Percentiles rank a stretch among this genome's conserved stretches.
Conservation (phyloP, 1,140 invertebrate species). For the Scylla paramamosain region DNA sequence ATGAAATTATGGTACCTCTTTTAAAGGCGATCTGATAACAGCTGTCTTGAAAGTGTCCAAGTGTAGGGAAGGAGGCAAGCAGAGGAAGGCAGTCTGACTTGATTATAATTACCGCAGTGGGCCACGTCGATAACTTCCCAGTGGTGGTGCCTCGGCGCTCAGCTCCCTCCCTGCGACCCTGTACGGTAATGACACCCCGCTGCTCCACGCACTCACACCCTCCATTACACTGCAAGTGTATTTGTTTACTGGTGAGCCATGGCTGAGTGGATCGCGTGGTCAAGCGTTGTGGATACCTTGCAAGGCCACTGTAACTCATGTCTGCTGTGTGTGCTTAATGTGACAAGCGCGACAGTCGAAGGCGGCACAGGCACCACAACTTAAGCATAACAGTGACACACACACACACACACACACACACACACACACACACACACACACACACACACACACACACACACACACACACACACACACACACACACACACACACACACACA, state of each 20-base stretch:
- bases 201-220: not conserved
- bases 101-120: too few relatives aligned
- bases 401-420: too few relatives aligned
- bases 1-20: too few relatives aligned
- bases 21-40: too few relatives aligned
- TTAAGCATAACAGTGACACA: not conserved
- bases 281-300: not conserved
- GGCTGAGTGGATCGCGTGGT: not conserved
- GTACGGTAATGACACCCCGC: not conserved
- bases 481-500: too few relatives aligned
- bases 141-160: not conserved
- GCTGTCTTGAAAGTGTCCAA: too few relatives aligned
- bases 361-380: not conserved
- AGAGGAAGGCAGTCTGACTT: too few relatives aligned
- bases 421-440: too few relatives aligned
- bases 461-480: too few relatives aligned
- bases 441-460: too few relatives aligned
- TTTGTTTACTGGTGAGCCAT: not conserved
- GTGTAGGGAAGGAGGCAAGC: too few relatives aligned
- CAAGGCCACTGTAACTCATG: not conserved
- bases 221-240: not conserved
- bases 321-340: not conserved
- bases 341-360: not conserved
- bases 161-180: not conserved
- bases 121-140: slow-evolving; percentile 16